Evolutionary conservation across 1,140 invertebrate genomes (phyloP).

Genomic region (Halesus radiatus): DNA sequence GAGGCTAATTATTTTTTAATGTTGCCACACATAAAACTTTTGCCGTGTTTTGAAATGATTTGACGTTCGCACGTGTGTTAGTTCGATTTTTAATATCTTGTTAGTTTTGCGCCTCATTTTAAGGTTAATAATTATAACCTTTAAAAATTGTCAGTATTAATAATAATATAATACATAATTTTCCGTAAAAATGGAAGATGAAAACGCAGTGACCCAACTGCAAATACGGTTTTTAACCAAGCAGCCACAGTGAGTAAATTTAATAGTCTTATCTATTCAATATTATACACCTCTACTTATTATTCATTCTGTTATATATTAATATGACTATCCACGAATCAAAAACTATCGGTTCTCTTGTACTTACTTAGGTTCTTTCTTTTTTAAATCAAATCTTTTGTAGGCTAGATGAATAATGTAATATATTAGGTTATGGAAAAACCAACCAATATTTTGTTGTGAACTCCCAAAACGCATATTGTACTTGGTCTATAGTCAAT

Average conservation of each 20-base stretch:
- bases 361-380: no score
- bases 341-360: no score
- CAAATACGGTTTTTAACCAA: conserved; percentile 86
- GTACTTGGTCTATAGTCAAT: no score
- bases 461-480: no score
- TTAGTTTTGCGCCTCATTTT: neutral
- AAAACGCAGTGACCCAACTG: conserved; percentile 63
- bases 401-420: no score
- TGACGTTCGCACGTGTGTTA: conserved; percentile 11
- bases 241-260: conserved; percentile 80
- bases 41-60: neutral
- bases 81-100: neutral
- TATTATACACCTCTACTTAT: neutral
- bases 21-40: no score
- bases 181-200: conserved; percentile 32
- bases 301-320: no score
- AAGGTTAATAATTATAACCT: neutral
- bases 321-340: no score
- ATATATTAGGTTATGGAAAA: no score
- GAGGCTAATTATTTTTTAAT: no score
- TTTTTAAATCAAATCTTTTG: no score
- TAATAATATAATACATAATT: neutral
- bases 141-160: conserved; percentile 3
- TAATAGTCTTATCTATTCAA: neutral
- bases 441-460: no score